Base-by-base conservation (phyloP, 2,797 vertebrate genomes). In the Ptychadena robeensis region DNA sequence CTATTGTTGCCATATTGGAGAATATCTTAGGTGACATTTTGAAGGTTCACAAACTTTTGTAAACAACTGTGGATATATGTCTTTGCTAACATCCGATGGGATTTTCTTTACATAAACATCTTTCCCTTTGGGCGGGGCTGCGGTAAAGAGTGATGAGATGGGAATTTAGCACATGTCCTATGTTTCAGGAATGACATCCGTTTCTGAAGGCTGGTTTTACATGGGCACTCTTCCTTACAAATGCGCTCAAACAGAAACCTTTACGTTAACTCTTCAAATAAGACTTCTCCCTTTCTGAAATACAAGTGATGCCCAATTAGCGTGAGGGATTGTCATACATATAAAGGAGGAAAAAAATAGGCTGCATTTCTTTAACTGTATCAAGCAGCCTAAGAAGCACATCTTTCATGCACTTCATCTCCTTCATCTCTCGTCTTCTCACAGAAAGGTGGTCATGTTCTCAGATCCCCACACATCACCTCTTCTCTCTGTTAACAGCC, bases 391-490 rank as follows among this genome's bases (percentile, higher is more conserved):
- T 73, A 73, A 38, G 14, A 31, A 73, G 30, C 31, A 32, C 18
- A 31, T 30, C 70, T 32, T 53, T 32, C 15, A 72, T 61, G 57
- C 25, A n/a, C 37, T n/a, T 22, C 28, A 35, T 31, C 9, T 31
- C 35, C 37, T 48, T 66, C 30, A 48, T 57, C 30, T 78, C 12
- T 48, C 8, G 65, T 67, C 75, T 10, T 66, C 61, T 44, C 11
- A 14, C 37, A 40, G 73, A 64, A 22, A 38, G 32, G 11, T 57
- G 64, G 40, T 31, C 75, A 27, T 25, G 40, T 78, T 68, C 64
- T 31, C 64, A 68, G 64, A 78, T 68, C 74, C 27, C 28, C 22
- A 7, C 74, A 12, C 61, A 15, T 77, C 74, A 53, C 74, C 61
- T 48, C 7, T 28, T 65, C 74, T 65, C 31, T 57, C 44, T 66